Conservation (phyloP, 2,888 invertebrate genomes). For the Eilema griseolum region DNA sequence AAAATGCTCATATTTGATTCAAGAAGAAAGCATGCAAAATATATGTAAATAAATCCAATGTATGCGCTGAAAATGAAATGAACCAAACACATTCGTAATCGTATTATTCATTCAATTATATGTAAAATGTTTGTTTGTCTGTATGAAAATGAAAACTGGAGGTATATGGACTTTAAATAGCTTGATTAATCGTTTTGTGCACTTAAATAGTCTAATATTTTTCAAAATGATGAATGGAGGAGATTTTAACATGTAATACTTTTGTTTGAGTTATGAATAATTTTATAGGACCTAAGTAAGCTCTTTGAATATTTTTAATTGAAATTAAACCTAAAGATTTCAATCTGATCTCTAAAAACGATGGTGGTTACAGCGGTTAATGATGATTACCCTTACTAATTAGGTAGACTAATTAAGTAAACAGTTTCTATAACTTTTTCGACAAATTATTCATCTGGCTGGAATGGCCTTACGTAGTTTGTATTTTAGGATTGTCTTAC, state of each 20-base stretch:
- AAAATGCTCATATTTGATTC: background rate
- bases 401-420: no score
- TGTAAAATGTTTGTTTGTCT: constrained; percentile 41
- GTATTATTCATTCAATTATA: constrained; percentile 36
- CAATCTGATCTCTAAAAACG: background rate
- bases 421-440: no score
- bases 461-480: no score
- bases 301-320: background rate
- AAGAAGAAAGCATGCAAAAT: background rate
- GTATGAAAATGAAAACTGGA: constrained; percentile 14
- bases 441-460: no score
- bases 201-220: constrained; percentile 13
- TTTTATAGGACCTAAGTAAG: background rate
- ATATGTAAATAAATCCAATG: constrained; percentile 18
- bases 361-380: no score
- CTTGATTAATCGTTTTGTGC: constrained; percentile 14
- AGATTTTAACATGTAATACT: background rate
- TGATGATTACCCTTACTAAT: no score
- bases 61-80: constrained; percentile 29
- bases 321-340: background rate
- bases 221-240: constrained; percentile 4
- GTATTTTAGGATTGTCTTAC: no score
- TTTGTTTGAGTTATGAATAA: background rate
- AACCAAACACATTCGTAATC: constrained; percentile 21
- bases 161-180: constrained; percentile 13